Conservation (phyloP, 2,797 vertebrate genomes). For the Xenopus petersii region DNA sequence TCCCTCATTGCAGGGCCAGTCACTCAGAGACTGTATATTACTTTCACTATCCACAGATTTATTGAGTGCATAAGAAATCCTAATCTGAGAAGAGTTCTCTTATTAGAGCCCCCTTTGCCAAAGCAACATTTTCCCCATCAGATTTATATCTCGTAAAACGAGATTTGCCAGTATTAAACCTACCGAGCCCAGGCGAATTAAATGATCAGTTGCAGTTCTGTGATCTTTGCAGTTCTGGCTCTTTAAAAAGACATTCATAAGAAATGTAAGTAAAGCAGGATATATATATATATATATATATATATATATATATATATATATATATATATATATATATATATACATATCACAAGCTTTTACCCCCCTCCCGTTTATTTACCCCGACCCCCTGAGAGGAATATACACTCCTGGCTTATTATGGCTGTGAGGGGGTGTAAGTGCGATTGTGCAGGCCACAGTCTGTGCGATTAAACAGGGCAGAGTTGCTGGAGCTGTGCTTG, state of each 20-base stretch:
- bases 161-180: not conserved
- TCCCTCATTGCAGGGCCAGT: not conserved
- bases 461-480: constrained; percentile 63
- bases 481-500: constrained; percentile 67
- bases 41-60: constrained; percentile 23
- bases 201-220: not conserved
- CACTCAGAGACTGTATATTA: constrained; percentile 9
- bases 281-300: too few relatives aligned
- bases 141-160: constrained; percentile 30
- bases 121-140: constrained; percentile 12
- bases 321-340: too few relatives aligned
- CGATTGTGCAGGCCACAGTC: constrained; percentile 50
- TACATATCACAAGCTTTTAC: too few relatives aligned
- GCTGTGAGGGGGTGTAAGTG: constrained; percentile 22
- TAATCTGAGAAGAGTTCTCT: constrained; percentile 11
- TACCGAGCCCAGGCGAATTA: not conserved
- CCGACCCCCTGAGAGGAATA: constrained; percentile 12
- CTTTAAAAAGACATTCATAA: too few relatives aligned
- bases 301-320: too few relatives aligned
- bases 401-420: constrained; percentile 18
- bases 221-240: too few relatives aligned
- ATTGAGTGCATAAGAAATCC: constrained; percentile 33
- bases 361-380: constrained; percentile 1
- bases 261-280: too few relatives aligned
- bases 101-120: constrained; percentile 15